Evolutionary conservation across 2,888 invertebrate genomes (phyloP), one percentile per base, ranked within the genome.

Genomic region (Parasteatoda lunata): DNA sequence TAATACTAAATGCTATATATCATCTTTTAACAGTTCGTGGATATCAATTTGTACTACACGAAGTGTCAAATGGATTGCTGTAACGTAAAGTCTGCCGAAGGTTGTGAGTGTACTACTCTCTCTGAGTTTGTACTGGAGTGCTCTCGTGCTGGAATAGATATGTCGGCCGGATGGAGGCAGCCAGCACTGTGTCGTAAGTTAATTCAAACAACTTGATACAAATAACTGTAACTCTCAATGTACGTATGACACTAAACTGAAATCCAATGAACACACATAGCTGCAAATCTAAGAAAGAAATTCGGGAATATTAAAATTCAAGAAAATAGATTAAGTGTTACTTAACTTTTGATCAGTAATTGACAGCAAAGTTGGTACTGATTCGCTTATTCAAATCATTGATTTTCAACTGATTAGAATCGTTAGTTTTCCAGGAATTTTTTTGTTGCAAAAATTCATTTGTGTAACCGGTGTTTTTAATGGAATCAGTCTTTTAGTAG

Each of bases 21-120:
- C 9, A 30, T 83, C 4, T 65, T 70, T n/a, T 76, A 52, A 13
- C 89, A 95, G 93, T 93, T 93, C 0, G 94, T 96, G 90, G 95
- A 95, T 89, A 94, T 95, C 1, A 92, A 94, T 0, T 93, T 94
- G 1, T 93, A 96, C 70, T 91, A 95, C 68, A 94, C 94, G 78
- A 94, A 95, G 0, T 97, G 97, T 90, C 93, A 94, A 77, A 95
- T 95, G 93, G 97, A 97, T 91, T 97, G 95, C 91, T 97, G 97
- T 91, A 93, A 94, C 47, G 95, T 95, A 89, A 93, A 90, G 66
- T 94, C 94, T 90, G 93, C 94, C 0, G 93, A 94, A 82, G 93
- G 93, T 59, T 97, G 97, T 90, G 95, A 95, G 0, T 97, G 97
- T 91, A 94, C 94, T 89, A 95, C 96, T 0, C 93, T 97, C 82